Conservation (phyloP, 2,888 invertebrate species). For the Drosophila monieri region DNA sequence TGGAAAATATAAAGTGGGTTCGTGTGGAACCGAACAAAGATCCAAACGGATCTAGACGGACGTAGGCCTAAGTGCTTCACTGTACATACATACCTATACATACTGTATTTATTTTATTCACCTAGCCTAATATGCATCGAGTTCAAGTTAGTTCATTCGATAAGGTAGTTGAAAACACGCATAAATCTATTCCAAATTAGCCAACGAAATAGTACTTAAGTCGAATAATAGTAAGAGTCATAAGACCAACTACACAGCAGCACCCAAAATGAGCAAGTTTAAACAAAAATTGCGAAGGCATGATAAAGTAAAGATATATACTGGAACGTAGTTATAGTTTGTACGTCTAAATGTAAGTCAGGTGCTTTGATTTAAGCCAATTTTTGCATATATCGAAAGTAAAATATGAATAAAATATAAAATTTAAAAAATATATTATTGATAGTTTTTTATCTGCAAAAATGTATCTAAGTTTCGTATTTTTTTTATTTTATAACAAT, state of each 20-base stretch:
- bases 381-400: slow-evolving; percentile 59
- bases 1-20: slow-evolving; percentile 39
- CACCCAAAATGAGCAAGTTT: slow-evolving; percentile 41
- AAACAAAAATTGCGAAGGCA: slow-evolving; percentile 21
- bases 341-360: slow-evolving; percentile 60
- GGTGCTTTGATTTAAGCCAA: slow-evolving; percentile 78
- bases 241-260: slow-evolving; percentile 50
- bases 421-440: slow-evolving; percentile 1
- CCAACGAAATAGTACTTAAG: slow-evolving; percentile 63
- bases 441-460: not conserved
- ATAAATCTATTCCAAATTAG: slow-evolving; percentile 79
- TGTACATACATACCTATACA: slow-evolving; percentile 55
- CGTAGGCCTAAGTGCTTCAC: slow-evolving; percentile 42
- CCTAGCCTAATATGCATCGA: slow-evolving; percentile 33
- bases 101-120: slow-evolving; percentile 67
- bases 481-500: slow-evolving; percentile 2
- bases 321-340: slow-evolving; percentile 46
- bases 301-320: slow-evolving; percentile 25
- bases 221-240: slow-evolving; percentile 47
- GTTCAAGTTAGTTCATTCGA: slow-evolving; percentile 40
- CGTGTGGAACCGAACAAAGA: slow-evolving; percentile 39
- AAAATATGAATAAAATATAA: slow-evolving; percentile 23
- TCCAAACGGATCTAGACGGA: slow-evolving; percentile 3
- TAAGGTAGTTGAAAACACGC: slow-evolving; percentile 75
- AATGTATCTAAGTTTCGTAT: no score